A percentile compares a stretch with the other conserved stretches of the same genome.
Conservation (phyloP, 2,113 vertebrate genomes). For the Columba janthina region DNA sequence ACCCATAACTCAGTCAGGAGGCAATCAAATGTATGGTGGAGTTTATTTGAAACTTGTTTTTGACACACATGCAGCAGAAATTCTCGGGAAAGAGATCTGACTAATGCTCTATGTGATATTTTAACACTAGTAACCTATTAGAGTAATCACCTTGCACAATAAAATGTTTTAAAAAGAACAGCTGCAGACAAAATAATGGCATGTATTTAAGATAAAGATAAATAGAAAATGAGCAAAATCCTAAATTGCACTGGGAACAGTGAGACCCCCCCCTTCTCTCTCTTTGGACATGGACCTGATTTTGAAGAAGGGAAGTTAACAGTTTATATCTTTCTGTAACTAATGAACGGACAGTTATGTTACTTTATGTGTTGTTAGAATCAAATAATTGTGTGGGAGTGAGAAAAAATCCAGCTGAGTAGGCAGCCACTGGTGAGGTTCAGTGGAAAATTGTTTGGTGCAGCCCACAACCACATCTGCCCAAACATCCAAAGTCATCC, state of each 20-base stretch:
- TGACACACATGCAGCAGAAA: rapidly evolving
- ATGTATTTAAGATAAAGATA: neutral
- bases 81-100: neutral
- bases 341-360: neutral
- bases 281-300: neutral
- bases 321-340: neutral
- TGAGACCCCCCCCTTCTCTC: neutral
- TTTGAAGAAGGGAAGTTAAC: neutral
- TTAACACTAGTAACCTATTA: neutral
- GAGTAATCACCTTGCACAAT: neutral
- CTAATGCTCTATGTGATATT: neutral
- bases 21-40: neutral
- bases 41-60: neutral
- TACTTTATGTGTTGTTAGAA: neutral
- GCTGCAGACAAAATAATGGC: neutral
- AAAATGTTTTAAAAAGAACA: neutral
- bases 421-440: neutral
- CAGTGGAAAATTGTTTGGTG: neutral
- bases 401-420: neutral
- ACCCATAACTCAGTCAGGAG: neutral
- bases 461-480: neutral
- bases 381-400: neutral
- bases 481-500: neutral
- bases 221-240: neutral
- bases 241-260: no score